phyloP scores from a whole-genome alignment of 37 sponge, comb jelly and placozoan genomes.

The Mnemiopsis leidyi region DNA sequence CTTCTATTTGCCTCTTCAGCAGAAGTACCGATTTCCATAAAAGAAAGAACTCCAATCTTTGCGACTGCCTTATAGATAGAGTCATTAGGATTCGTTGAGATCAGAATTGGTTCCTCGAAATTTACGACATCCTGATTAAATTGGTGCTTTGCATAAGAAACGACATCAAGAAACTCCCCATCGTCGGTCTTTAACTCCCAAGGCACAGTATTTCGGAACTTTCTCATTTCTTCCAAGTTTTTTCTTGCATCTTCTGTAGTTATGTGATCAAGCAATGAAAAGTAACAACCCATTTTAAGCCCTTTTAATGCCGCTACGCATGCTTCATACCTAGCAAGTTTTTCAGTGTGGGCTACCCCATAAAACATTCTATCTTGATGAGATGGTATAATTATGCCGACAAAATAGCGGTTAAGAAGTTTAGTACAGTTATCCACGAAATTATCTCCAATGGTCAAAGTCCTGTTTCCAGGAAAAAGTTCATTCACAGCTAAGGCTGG shows the following conservation, averaged over 20 bases:
- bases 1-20: neutral
- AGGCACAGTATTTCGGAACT: neutral
- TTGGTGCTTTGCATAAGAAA: neutral
- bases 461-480: neutral
- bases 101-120: neutral
- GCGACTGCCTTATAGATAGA: neutral
- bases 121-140: neutral
- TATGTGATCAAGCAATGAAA: neutral
- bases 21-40: neutral
- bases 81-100: neutral
- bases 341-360: neutral
- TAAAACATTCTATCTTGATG: neutral
- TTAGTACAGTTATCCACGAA: neutral
- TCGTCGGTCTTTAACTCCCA: neutral
- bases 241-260: neutral
- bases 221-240: neutral
- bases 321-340: neutral
- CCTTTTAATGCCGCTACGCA: neutral
- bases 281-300: neutral
- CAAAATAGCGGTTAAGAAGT: neutral
- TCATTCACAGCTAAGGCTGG: neutral
- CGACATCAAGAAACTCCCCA: neutral
- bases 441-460: neutral
- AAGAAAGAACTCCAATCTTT: neutral
- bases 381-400: neutral